Evolutionary conservation across 1,140 invertebrate genomes (phyloP), one percentile per base, ranked within the genome.

Genomic region (Papilio helenus): DNA sequence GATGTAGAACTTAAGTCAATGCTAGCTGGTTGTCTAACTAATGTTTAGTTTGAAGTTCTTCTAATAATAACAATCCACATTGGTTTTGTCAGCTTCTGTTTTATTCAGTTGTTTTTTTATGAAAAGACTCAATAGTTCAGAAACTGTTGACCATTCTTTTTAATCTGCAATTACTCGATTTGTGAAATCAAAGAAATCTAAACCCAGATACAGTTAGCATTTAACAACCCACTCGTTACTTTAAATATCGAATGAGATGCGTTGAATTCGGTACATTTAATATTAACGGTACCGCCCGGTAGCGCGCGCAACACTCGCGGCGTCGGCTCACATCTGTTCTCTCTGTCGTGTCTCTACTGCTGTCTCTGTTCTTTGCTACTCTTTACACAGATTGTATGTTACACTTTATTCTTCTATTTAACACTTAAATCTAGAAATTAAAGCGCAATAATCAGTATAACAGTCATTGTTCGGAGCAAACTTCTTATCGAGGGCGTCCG

Each of bases 251-350:
- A 76, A 76, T 76, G 26, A 34, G 29, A n/a, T 51, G 72, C 23
- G 73, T 58, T 29, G 49, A 76, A 55, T 76, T 76, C 26, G 46
- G 73, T 76, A 76, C 73, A 39, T 34, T 76, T 55, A 2, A 55
- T 76, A 20, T 76, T 76, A 76, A 76, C 73, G 73, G 73, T 58
- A 76, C 29, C 29, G 49, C 1, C 7, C 49, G 49, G 46, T 51
- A 26, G 14, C 73, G 51, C 49, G 29, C 29, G 49, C 39, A 39
- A 8, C 34, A 39, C 34, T 39, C 46, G 26, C 49, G 72, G 73
- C 16, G 20, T 16, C 18, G 14, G 26, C 46, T 14, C 49, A 55
- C 73, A 58, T 49, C 46, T 49, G 14, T 49, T 49, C 46, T 49
- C 46, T 49, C 71, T 72, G 5, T 72, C 71, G 18, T n/a, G 42